phyloP scores from a whole-genome alignment of 2,113 vertebrate species.

The Conger conger region DNA sequence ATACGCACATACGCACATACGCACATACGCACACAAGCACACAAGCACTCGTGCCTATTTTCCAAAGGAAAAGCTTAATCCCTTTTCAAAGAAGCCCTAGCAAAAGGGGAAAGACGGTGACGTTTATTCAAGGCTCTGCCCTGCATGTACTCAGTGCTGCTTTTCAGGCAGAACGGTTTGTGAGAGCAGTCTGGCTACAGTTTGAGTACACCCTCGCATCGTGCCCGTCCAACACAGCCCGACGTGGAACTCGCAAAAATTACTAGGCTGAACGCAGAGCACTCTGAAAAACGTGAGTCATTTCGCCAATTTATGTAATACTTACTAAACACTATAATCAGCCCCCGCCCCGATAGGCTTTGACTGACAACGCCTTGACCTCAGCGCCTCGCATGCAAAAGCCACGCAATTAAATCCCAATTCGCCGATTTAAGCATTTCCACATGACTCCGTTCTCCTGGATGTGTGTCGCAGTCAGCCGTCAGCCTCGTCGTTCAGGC shows the following conservation, averaged over 20 bases:
- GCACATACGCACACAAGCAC: no score
- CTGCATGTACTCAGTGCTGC: neutral
- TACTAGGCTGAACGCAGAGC: neutral
- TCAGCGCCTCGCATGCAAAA: neutral
- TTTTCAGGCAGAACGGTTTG: neutral
- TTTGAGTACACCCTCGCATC: neutral
- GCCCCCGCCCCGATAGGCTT: neutral
- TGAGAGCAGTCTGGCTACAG: neutral
- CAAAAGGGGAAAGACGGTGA: neutral
- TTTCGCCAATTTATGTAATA: neutral
- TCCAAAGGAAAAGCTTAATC: neutral
- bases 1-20: no score
- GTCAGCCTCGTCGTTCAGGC: neutral
- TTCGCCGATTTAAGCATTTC: neutral
- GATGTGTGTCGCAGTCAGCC: neutral
- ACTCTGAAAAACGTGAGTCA: neutral
- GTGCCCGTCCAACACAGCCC: neutral
- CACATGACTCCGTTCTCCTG: neutral
- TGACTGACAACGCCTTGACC: neutral
- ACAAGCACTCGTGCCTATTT: no score
- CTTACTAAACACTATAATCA: slow-evolving; percentile 7
- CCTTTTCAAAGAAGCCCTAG: neutral
- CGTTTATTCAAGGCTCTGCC: neutral
- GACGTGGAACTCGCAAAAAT: neutral
- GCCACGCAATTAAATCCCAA: neutral